These are phyloP conservation scores for Oophaga pumilio DNA, from an alignment of 2,113 vertebrate genomes.

Conservation along the genomic window DNA sequence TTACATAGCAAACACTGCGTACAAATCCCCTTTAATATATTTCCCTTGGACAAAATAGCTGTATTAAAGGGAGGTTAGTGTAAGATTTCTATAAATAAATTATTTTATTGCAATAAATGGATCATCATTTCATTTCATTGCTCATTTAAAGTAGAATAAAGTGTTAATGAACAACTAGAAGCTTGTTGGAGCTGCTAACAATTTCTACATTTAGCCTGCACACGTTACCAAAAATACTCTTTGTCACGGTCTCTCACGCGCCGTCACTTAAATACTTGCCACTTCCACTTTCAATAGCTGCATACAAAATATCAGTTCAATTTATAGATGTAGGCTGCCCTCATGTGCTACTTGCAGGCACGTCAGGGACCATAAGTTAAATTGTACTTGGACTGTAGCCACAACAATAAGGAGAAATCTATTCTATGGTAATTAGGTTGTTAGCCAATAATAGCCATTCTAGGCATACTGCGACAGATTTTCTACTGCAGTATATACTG, in stretches of 20 bases:
- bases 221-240: neutral
- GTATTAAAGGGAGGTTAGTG: no score
- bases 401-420: slow-evolving; percentile 38
- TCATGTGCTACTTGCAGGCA: neutral
- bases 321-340: neutral
- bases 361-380: slow-evolving; percentile 17
- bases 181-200: neutral
- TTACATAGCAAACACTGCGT: no score
- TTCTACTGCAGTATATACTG: slow-evolving; percentile 52
- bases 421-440: slow-evolving; percentile 37
- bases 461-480: slow-evolving; percentile 40
- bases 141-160: neutral
- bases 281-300: neutral
- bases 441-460: slow-evolving; percentile 45
- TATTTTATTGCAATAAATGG: no score
- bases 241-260: neutral
- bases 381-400: slow-evolving; percentile 43
- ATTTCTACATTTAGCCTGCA: neutral
- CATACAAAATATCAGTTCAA: neutral
- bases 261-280: neutral
- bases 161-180: neutral
- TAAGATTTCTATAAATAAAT: no score
- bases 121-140: neutral
- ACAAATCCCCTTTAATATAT: no score
- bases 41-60: no score